Percentiles rank a stretch among this genome's conserved stretches.
phyloP scores from a whole-genome alignment of 2,888 invertebrate genomes.

The Acleris laterana region DNA sequence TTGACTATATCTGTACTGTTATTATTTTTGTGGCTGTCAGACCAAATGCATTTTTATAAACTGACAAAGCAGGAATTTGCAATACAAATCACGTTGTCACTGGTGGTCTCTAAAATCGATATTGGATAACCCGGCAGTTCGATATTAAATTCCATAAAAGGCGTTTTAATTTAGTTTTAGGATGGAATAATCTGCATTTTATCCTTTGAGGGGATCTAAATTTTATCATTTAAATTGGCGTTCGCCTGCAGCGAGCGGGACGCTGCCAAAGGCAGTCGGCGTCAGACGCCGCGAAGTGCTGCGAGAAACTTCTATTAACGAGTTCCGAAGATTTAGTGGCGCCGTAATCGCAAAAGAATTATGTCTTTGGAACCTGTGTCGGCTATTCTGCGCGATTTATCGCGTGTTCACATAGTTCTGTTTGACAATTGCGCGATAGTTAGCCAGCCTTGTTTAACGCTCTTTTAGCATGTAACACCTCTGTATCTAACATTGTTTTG shows the following conservation, averaged over 20 bases:
- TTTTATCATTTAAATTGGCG: slow-evolving; percentile 81
- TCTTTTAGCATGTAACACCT: no score
- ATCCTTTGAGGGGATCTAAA: slow-evolving; percentile 74
- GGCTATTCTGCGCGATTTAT: slow-evolving; percentile 53
- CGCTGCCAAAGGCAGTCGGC: slow-evolving; percentile 79
- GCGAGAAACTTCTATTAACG: slow-evolving; percentile 80
- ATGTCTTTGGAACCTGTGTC: slow-evolving; percentile 61
- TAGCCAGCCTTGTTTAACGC: not conserved
- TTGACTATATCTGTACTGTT: no score
- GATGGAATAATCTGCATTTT: slow-evolving; percentile 67
- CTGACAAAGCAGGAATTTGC: slow-evolving; percentile 16
- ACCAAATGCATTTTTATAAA: not conserved
- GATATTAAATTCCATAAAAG: slow-evolving; percentile 37
- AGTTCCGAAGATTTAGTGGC: slow-evolving; percentile 78
- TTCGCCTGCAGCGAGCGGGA: slow-evolving; percentile 55
- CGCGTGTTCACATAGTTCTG: slow-evolving; percentile 33
- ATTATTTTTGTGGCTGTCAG: no score
- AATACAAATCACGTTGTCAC: slow-evolving; percentile 38
- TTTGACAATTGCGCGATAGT: slow-evolving; percentile 23
- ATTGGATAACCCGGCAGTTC: slow-evolving; percentile 18
- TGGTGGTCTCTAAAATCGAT: slow-evolving; percentile 12
- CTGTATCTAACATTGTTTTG: no score
- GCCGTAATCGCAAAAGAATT: slow-evolving; percentile 75
- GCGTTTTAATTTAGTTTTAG: slow-evolving; percentile 55
- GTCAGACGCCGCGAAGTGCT: slow-evolving; percentile 71